These are phyloP conservation scores for Upupa epops DNA, from an alignment of 2,113 vertebrate species.

Conservation along the genomic window DNA sequence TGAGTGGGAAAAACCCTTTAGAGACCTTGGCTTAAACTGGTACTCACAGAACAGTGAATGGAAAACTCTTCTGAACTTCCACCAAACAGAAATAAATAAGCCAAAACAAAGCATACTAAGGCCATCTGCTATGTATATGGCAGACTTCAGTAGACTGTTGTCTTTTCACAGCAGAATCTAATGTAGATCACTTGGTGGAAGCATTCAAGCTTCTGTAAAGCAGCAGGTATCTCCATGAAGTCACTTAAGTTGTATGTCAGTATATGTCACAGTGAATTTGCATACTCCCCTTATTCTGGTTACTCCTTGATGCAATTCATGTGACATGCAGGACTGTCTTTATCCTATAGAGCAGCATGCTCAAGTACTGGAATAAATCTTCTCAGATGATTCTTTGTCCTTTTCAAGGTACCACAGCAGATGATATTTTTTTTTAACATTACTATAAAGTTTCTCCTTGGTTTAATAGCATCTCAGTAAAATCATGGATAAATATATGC, in stretches of 20 bases:
- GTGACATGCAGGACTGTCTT: not conserved
- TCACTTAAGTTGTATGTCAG: not conserved
- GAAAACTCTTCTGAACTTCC: not conserved
- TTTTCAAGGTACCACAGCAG: not conserved
- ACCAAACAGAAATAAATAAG: not conserved
- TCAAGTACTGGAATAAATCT: not conserved
- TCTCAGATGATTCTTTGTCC: not conserved
- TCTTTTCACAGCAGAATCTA: not conserved
- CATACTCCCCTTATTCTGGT: not conserved
- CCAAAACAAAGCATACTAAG: not conserved
- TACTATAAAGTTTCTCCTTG: not conserved
- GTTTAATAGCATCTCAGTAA: not conserved
- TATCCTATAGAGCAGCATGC: not conserved
- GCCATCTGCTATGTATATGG: no score
- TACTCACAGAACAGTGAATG: not conserved
- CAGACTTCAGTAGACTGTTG: not conserved
- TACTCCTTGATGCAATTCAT: not conserved
- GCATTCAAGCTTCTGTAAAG: not conserved
- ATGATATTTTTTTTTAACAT: not conserved
- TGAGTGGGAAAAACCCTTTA: not conserved
- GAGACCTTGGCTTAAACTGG: not conserved
- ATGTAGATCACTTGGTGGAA: not conserved
- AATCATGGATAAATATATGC: not conserved
- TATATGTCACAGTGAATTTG: not conserved
- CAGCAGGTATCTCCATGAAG: not conserved